phyloP scores from a whole-genome alignment of 2,113 vertebrate species.

The Crypturellus undulatus region DNA sequence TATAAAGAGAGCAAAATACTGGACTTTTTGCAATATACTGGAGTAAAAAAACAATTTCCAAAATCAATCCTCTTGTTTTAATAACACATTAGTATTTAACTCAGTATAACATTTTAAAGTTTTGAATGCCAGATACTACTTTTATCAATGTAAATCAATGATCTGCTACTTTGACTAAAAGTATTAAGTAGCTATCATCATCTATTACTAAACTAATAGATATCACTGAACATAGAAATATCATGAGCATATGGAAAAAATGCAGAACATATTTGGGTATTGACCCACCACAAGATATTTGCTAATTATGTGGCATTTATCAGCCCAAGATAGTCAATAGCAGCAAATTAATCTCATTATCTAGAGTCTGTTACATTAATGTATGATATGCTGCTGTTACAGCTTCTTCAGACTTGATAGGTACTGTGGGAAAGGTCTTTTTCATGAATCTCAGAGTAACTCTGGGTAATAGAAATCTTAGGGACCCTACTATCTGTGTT shows the following conservation, averaged over 20 bases:
- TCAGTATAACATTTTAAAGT: neutral
- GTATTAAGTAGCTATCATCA: neutral
- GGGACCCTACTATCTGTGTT: neutral
- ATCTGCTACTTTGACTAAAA: conserved; percentile 33
- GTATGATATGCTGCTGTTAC: neutral
- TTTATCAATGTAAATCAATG: conserved; percentile 21
- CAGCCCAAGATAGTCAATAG: neutral
- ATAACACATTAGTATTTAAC: conserved; percentile 35
- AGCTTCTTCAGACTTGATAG: neutral
- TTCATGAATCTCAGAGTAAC: rapidly evolving
- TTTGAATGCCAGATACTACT: conserved; percentile 33
- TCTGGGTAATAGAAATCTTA: neutral
- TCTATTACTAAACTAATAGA: neutral
- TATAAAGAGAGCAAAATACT: conserved; percentile 45
- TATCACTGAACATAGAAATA: neutral
- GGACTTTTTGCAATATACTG: conserved; percentile 53
- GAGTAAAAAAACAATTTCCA: conserved; percentile 44
- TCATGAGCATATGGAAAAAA: neutral
- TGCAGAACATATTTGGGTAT: neutral
- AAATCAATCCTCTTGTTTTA: conserved; percentile 48
- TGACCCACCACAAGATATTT: neutral
- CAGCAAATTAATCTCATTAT: neutral
- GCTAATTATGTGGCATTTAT: neutral
- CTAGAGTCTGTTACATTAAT: neutral
- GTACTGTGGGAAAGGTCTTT: neutral